Evolutionary conservation across 30 jellyfish, hydroid and myxozoan species (phyloP).

Genomic region (Cassiopea andromeda): DNA sequence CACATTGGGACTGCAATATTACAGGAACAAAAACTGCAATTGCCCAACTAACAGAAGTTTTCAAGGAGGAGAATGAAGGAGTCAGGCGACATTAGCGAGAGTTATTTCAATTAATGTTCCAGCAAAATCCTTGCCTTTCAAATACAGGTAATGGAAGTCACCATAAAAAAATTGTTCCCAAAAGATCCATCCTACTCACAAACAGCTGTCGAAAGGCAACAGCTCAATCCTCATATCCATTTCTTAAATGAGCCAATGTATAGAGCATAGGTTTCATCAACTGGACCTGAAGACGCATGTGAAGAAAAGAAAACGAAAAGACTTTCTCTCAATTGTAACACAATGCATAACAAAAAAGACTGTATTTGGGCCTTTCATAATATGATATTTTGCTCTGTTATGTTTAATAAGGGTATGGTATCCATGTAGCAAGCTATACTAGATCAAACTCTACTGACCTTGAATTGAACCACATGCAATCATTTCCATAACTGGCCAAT

Average conservation of each 20-base stretch:
- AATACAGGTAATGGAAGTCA: constrained; percentile 18
- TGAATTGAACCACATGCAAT: constrained; percentile 16
- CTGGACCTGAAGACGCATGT: constrained; percentile 50
- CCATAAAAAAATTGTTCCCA: constrained; percentile 35
- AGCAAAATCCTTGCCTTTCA: constrained; percentile 36
- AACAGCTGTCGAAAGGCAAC: background rate
- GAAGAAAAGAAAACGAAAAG: constrained; percentile 24
- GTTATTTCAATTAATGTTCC: constrained; percentile 32
- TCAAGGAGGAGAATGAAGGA: constrained; percentile 51
- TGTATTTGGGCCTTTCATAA: background rate
- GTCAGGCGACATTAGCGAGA: constrained; percentile 48
- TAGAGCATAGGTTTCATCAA: constrained; percentile 39
- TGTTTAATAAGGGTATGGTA: constrained; percentile 57
- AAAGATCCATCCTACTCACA: background rate
- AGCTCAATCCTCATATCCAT: background rate
- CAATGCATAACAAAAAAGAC: background rate
- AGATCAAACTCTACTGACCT: background rate
- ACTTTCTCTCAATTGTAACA: constrained; percentile 34
- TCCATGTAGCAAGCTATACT: constrained; percentile 7
- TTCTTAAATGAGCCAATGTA: constrained; percentile 15
- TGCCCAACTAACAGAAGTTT: constrained; percentile 41
- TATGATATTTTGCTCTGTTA: constrained; percentile 31
- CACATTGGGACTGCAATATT: constrained; percentile 44
- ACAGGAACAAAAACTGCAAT: constrained; percentile 27
- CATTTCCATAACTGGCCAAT: background rate